phyloP scores from a whole-genome alignment of 2,113 vertebrate species.

The Etheostoma cragini region DNA sequence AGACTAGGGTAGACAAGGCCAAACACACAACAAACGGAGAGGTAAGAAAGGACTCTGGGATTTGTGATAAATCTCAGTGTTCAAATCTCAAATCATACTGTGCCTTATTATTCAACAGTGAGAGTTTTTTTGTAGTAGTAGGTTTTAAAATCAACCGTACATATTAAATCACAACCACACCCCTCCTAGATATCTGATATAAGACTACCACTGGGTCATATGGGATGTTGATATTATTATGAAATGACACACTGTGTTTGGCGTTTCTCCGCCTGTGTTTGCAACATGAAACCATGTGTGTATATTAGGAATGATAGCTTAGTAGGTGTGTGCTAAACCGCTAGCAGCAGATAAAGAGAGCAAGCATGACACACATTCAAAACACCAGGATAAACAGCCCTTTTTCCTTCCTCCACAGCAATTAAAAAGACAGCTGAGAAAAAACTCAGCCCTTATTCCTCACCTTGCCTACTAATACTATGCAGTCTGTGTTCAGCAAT shows the following conservation, averaged over 20 bases:
- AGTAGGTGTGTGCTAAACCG: not conserved
- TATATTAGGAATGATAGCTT: not conserved
- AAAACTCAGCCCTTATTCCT: not conserved
- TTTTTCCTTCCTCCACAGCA: not conserved
- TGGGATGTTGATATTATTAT: slow-evolving; percentile 23
- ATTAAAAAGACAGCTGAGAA: not conserved
- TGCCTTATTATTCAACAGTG: not conserved
- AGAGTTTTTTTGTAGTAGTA: no score
- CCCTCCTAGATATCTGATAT: not conserved
- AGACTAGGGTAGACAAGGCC: no score
- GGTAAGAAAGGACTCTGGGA: no score
- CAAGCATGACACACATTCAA: not conserved
- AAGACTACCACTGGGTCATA: not conserved
- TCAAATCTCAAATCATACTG: not conserved
- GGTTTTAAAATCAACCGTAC: not conserved
- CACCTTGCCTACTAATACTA: not conserved
- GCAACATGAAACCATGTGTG: not conserved
- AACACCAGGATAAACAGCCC: not conserved
- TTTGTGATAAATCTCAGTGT: no score
- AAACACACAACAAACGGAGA: no score
- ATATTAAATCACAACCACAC: not conserved
- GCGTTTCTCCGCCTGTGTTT: no score
- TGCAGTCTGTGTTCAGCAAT: slow-evolving; percentile 5
- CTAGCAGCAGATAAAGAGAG: not conserved
- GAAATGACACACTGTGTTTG: not conserved